Base-by-base conservation (phyloP, 1,140 invertebrate genomes). In the Temnothorax curvispinosus region DNA sequence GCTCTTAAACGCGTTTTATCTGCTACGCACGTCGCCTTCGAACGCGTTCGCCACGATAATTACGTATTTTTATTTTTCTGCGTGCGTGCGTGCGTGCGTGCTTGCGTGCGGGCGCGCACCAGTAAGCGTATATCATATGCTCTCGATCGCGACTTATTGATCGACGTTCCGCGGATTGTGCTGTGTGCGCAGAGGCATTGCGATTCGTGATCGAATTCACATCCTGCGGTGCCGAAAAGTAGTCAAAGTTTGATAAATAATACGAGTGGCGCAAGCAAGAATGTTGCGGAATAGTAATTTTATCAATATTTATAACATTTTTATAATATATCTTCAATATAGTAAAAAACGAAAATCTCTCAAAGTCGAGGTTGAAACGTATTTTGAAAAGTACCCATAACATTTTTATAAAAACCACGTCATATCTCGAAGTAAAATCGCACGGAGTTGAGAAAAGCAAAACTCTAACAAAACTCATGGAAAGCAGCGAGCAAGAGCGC, bases 1-100 rank as follows among this genome's bases (percentile, higher is more conserved):
- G 11, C n/a, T 60, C 80, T 84, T 84, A 84, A 82, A 84, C 27
- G 32, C 69, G 54, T 18, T 60, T 84, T 75, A 75, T 82, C 38
- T 47, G 54, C 64, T 74, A 74, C 54, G 80, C 52, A 58, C 69
- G 27, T 82, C 67, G 69, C 44, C 44, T 50, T 69, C n/a, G 47
- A 81, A 21, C 65, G 47, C 77, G 35, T 35, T 58, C 11, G 15
- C 65, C 65, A 69, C 64, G 56, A 62, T 75, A 84, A 84, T 84
- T 74, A 84, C 41, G 41, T 11, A 38, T 18, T 84, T 82, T 82
- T 72, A 35, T 82, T 82, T 75, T 54, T 58, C 18, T 35, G 52
- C 38, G 0, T 72, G 32, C 62, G 58, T 58, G 54, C 41, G 27
- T 71, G 44, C 44, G 75, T 74, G 38, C 65, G 13, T 4, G 21